Percentiles rank a stretch among this genome's conserved stretches.
Evolutionary conservation across 2,113 vertebrate genomes (phyloP).

Genomic region (Elgaria multicarinata): DNA sequence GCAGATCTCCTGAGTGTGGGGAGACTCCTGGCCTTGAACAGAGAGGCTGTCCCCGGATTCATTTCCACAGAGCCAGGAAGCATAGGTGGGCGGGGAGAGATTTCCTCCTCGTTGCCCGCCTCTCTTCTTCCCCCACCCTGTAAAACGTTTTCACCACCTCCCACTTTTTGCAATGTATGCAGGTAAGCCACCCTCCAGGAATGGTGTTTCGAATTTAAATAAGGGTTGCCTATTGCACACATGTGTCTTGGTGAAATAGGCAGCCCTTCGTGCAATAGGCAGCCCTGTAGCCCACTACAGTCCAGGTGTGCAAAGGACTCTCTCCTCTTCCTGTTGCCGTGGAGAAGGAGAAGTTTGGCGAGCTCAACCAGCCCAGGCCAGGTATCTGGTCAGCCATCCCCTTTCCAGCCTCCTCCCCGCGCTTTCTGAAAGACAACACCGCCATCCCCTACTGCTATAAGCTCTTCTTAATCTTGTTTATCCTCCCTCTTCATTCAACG

Average conservation of each 20-base stretch:
- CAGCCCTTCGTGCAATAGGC: too few relatives aligned
- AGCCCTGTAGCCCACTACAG: too few relatives aligned
- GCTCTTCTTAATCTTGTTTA: constrained; percentile 69
- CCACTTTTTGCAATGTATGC: not conserved
- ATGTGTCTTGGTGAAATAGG: not conserved
- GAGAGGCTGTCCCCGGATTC: too few relatives aligned
- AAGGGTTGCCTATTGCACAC: not conserved
- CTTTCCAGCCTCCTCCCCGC: not conserved
- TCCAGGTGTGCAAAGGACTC: not conserved
- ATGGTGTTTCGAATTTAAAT: not conserved
- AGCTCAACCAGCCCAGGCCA: not conserved
- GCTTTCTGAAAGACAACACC: constrained; percentile 32
- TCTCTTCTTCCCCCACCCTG: not conserved
- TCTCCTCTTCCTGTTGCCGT: not conserved
- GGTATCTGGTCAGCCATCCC: not conserved
- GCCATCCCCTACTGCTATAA: constrained; percentile 34
- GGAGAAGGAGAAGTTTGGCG: not conserved
- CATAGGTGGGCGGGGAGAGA: not conserved
- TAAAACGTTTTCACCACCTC: not conserved
- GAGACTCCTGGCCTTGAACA: not conserved
- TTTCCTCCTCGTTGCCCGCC: not conserved
- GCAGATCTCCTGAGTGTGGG: too few relatives aligned
- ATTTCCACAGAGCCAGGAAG: not conserved
- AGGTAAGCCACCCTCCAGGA: not conserved
- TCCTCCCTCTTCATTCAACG: constrained; percentile 49